Conservation (phyloP, 2,888 invertebrate genomes). For the Mellilla xanthometata region DNA sequence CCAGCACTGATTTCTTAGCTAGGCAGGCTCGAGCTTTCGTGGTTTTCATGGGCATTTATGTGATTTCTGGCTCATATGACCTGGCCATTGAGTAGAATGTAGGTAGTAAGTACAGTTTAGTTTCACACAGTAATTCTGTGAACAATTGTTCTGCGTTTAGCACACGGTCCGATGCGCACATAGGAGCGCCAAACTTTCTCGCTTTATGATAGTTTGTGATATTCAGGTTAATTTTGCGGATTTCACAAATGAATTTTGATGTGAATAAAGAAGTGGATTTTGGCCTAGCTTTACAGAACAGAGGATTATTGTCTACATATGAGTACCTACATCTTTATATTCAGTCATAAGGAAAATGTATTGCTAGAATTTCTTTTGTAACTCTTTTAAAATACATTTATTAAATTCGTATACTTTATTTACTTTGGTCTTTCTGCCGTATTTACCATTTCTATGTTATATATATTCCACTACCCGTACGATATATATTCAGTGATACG, state of each 20-base stretch:
- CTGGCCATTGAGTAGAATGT: slow-evolving; percentile 4
- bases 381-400: no score
- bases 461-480: no score
- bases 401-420: no score
- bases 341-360: no score
- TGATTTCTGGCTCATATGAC: no score
- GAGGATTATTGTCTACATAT: no score
- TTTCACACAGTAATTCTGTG: slow-evolving; percentile 18
- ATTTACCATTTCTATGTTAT: no score
- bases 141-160: slow-evolving; percentile 33
- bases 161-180: slow-evolving; percentile 62
- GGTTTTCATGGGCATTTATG: neutral
- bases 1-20: slow-evolving; percentile 42
- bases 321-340: no score
- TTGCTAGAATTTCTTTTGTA: no score
- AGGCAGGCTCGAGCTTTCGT: slow-evolving; percentile 21
- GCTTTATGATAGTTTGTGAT: slow-evolving; percentile 42
- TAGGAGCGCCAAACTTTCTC: slow-evolving; percentile 59
- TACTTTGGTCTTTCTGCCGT: no score
- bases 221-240: slow-evolving; percentile 19
- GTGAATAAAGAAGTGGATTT: slow-evolving; percentile 11
- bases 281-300: slow-evolving; percentile 7
- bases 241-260: slow-evolving; percentile 18
- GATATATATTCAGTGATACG: no score
- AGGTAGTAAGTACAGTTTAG: slow-evolving; percentile 9